These are phyloP conservation scores for Ptiloglossa arizonensis DNA, from an alignment of 1,140 invertebrate genomes.

Conservation along the genomic window DNA sequence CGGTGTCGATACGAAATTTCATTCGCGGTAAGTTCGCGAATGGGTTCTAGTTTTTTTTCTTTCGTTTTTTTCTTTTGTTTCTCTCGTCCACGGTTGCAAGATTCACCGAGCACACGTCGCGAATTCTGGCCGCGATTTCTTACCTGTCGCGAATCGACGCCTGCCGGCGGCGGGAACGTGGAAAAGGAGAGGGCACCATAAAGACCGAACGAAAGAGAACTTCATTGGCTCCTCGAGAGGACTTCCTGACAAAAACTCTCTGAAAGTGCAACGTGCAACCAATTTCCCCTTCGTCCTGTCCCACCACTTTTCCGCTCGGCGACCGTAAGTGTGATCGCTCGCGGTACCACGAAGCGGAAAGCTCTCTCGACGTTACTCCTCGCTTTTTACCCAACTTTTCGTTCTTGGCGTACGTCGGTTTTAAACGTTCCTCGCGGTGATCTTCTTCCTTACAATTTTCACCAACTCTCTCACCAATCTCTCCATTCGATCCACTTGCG, in stretches of 20 bases:
- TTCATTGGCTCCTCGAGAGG: constrained; percentile 67
- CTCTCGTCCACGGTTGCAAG: no score
- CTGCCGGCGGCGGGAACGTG: constrained; percentile 10
- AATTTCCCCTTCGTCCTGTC: constrained; percentile 74
- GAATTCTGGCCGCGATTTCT: constrained; percentile 35
- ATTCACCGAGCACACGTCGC: not conserved
- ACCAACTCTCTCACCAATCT: no score
- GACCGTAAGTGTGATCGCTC: constrained; percentile 64
- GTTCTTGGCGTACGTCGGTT: no score
- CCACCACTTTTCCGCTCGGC: constrained; percentile 73
- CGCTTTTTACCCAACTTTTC: constrained; percentile 20
- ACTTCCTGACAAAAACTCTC: constrained; percentile 67
- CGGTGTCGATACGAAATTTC: no score
- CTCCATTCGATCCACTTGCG: no score
- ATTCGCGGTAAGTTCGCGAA: no score
- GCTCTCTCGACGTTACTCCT: constrained; percentile 8
- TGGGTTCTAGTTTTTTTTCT: no score
- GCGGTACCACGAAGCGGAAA: constrained; percentile 41
- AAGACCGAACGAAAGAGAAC: constrained; percentile 72
- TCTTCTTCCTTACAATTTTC: no score
- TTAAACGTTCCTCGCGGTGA: no score
- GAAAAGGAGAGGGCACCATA: constrained; percentile 34
- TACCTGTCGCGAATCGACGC: not conserved
- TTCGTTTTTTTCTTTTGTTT: no score
- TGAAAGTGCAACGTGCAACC: constrained; percentile 73